Evolutionary conservation across 2,113 vertebrate species (phyloP), one percentile per base, ranked within the genome.

Genomic region (Mustela lutreola): DNA sequence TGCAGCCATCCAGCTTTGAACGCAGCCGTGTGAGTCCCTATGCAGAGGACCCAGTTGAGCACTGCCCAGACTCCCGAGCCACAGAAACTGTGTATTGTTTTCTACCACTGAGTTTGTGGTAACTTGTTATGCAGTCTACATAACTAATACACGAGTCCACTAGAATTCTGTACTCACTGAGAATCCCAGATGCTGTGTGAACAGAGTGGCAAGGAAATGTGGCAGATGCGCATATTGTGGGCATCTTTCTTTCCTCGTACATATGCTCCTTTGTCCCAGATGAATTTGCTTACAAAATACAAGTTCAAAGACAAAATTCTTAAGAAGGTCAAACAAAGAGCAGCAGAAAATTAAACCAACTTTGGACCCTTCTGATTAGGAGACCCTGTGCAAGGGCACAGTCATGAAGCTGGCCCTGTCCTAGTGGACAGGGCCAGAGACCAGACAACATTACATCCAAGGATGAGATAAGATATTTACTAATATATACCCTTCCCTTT

Each of bases 271-370:
- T 67, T 65, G 18, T 19, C 2, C 76, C 19, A n/a, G 36, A 14
- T 22, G 26, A 86, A 75, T 71, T 92, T 79, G 5, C 50, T 94
- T 62, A 80, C 10, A 63, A 92, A 94, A 83, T 21, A 75, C 3
- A 92, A 33, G 22, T 53, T 87, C 24, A 62, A 71, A 67, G 1
- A 39, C 76, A 70, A 83, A 86, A 93, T 79, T 42, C 79, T 58
- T 83, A 92, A 50, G 18, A 79, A 86, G 73, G 81, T 92, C n/a
- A 50, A 76, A 71, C 63, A 63, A 45, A 11, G 36, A 78, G 18
- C 3, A 33, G 28, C 67, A 83, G 16, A 33, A 11, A 15, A 87
- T 87, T 81, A 82, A 89, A 28, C 6, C 21, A 94, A 71, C 22
- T 15, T 39, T 48, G 22, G 39, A 11, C 7, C 1, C 19, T 81